phyloP scores from a whole-genome alignment of 2,888 invertebrate species.

The Agrotis segetum region DNA sequence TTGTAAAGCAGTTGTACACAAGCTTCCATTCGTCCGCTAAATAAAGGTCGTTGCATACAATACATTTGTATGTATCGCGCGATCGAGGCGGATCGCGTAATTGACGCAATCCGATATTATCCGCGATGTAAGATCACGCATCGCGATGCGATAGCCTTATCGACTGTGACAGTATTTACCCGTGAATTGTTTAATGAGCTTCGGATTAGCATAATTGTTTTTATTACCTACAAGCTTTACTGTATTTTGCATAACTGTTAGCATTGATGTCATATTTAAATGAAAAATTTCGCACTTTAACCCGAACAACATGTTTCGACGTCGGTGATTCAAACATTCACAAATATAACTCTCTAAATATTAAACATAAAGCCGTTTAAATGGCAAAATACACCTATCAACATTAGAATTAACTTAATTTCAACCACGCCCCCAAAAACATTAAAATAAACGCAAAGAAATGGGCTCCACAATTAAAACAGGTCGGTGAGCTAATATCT shows the following conservation, averaged over 20 bases:
- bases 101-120: conserved; percentile 89
- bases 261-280: conserved; percentile 10
- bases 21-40: conserved; percentile 60
- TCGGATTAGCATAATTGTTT: conserved; percentile 83
- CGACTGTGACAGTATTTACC: conserved; percentile 83
- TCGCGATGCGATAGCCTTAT: conserved; percentile 86
- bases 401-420: conserved; percentile 51
- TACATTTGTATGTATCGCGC: conserved; percentile 88
- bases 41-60: conserved; percentile 85
- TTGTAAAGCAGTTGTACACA: conserved; percentile 57
- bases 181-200: conserved; percentile 84
- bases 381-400: conserved; percentile 18
- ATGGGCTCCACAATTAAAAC: conserved; percentile 67
- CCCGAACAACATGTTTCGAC: neutral
- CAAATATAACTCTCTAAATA: neutral
- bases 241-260: conserved; percentile 24
- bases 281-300: conserved; percentile 4
- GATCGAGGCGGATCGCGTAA: conserved; percentile 87
- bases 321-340: neutral
- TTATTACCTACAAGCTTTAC: conserved; percentile 69
- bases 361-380: conserved; percentile 16
- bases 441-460: conserved; percentile 47
- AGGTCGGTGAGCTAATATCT: conserved; percentile 69
- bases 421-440: conserved; percentile 48
- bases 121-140: conserved; percentile 87